These are phyloP conservation scores for Zoroaster sp. DNA, from an alignment of 53 echinoderm and acorn worm species.

Conservation along the genomic window DNA sequence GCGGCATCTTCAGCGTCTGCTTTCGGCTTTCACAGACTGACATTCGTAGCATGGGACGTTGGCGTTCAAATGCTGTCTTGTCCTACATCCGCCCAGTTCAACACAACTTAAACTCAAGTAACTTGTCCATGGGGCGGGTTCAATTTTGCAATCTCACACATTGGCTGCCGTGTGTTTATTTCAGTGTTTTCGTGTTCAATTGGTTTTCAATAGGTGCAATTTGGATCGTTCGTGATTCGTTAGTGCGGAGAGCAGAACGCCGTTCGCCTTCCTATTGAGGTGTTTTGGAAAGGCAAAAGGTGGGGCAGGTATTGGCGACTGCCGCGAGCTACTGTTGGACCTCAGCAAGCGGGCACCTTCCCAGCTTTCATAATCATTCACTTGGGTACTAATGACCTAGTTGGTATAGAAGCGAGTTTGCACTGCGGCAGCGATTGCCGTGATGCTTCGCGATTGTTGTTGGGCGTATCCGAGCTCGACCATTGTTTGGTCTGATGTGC, in stretches of 20 bases:
- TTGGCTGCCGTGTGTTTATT: no score
- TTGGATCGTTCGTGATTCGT: not conserved
- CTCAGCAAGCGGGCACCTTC: not conserved
- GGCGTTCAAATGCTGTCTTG: not conserved
- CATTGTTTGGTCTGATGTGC: constrained; percentile 18
- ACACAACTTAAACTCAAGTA: no score
- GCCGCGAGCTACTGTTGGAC: not conserved
- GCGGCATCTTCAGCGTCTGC: not conserved
- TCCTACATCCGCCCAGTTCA: not conserved
- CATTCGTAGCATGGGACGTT: constrained; percentile 2
- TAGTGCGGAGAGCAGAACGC: not conserved
- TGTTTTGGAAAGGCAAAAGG: not conserved
- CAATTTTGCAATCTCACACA: not conserved
- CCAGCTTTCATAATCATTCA: not conserved
- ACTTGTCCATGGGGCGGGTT: no score
- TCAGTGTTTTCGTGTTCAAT: not conserved
- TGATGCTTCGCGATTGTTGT: not conserved
- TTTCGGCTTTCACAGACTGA: not conserved
- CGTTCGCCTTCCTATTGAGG: not conserved
- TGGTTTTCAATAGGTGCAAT: not conserved
- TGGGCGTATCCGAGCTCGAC: not conserved
- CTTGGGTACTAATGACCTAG: not conserved
- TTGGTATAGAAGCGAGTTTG: no score
- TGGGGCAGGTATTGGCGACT: not conserved
- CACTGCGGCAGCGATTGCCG: not conserved